Base-by-base conservation (phyloP, 2,888 invertebrate genomes). In the Xylocampa areola region DNA sequence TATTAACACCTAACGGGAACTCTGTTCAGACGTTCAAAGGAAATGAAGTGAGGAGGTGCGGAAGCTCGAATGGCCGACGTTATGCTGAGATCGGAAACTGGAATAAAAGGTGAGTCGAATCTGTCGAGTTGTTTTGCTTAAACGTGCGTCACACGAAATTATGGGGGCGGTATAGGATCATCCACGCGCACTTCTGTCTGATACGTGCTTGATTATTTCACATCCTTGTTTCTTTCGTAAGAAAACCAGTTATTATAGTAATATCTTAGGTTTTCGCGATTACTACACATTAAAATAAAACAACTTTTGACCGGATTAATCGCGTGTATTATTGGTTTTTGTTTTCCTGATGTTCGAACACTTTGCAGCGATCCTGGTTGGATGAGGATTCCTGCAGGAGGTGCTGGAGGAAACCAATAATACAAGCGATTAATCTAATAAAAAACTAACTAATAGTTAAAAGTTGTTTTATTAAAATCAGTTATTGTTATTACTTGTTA, bases 51-150 rank as follows among this genome's bases (percentile, higher is more conserved):
- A 91, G 94, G 75, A 92, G 93, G 83, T 91, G 89, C 89, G 92
- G 91, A 87, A 90, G 91, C 77, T 81, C 89, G 65, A 93, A 93
- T 87, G 94, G 94, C 78, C 90, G 95, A 67, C 92, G 95, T 66
- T 95, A 95, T 86, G 95, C 95, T 45, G 95, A 95, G 87, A 94
- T 95, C 82, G 94, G 95, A 85, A 94, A 94, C 89, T 95, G 94
- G 94, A 94, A 88, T 85, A 94, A 94, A 88, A 94, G 94, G 94
- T 94, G 76, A 90, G 92, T 87, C 93, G 76, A 89, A 92, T 87
- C 68, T 90, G 92, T 87, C 93, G 76, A 89, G 92, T 87, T 68
- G 68, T 63, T 69, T 73, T 74, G 57, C 72, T 73, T 68, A 62
- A 66, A 61, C 57, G 64, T 68, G 44, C 47, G 47, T 62, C 27